Percentiles rank a stretch among this genome's conserved stretches.
phyloP scores from a whole-genome alignment of 2,888 invertebrate genomes.

The Leucophenga maculata region DNA sequence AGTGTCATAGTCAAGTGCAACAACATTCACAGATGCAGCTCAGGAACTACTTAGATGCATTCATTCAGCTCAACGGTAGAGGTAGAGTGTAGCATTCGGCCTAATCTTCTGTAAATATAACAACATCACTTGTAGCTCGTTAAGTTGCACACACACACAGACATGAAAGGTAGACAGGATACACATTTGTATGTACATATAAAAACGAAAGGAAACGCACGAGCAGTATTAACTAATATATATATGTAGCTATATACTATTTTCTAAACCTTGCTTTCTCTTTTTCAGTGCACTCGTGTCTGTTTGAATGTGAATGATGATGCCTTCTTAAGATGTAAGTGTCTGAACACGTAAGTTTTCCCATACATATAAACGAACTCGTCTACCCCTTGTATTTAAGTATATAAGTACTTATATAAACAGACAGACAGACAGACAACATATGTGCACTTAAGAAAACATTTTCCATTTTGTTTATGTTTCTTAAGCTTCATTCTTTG shows the following conservation, averaged over 20 bases:
- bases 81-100: neutral
- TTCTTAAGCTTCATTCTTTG: neutral
- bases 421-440: constrained; percentile 25
- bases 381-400: too few relatives aligned
- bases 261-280: too few relatives aligned
- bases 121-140: constrained; percentile 8
- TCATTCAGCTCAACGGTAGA: too few relatives aligned
- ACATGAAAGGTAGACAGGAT: too few relatives aligned
- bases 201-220: too few relatives aligned
- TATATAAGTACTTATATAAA: neutral
- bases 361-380: neutral
- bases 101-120: constrained; percentile 6
- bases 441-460: constrained; percentile 23
- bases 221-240: too few relatives aligned
- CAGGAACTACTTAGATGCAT: too few relatives aligned
- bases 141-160: neutral
- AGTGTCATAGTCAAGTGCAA: too few relatives aligned
- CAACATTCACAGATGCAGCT: too few relatives aligned
- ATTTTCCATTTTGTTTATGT: constrained; percentile 27
- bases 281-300: too few relatives aligned
- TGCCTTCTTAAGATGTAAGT: constrained; percentile 8
- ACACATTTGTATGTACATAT: too few relatives aligned
- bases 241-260: too few relatives aligned
- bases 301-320: neutral
- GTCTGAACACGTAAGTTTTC: neutral